Evolutionary conservation across 2,888 invertebrate genomes (phyloP), one percentile per base, ranked within the genome.

Genomic region (Pachymerium ferrugineum): DNA sequence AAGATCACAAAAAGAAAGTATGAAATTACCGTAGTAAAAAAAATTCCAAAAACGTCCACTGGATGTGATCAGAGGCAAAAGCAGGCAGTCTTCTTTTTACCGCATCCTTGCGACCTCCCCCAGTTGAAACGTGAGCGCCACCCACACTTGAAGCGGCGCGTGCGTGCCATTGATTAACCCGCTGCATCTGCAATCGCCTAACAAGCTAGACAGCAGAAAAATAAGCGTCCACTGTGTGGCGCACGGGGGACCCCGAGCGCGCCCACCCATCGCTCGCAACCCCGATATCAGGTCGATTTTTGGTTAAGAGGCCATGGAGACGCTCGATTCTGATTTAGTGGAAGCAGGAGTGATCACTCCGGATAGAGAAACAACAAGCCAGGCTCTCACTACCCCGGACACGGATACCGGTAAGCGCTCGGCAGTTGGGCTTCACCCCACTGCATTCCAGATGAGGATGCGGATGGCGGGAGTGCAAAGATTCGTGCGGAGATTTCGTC

Each of bases 161-260:
- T 62, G 62, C 62, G 62, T 62, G 62, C 62, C 62, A 62, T 62
- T 62, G 62, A 62, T 62, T 62, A 62, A 62, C 8, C 47, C 62
- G 28, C 62, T 25, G 62, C 28, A 62, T 62, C 62, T 62, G 62
- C 62, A 62, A 62, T 62, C 62, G 25, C 10, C 62, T 28, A 28
- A 25, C 5, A 28, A 62, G 62, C 62, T 62, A 62, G 62, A 62
- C 62, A 62, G 62, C 62, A 62, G n/a, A n/a, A n/a, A n/a, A n/a
- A n/a, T n/a, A n/a, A n/a, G 62, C 62, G 62, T 62, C 62, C 62
- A 62, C 62, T 62, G 62, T 62, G 62, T 62, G 62, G 62, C 62
- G 62, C 62, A 62, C 62, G 62, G 62, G 62, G 62, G 62, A 62
- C 28, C 62, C 62, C 62, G 62, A 22, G 62, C 62, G 62, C 28